These are phyloP conservation scores for Notarius lentiginosus DNA, from an alignment of 2,113 vertebrate genomes.

Conservation along the genomic window DNA sequence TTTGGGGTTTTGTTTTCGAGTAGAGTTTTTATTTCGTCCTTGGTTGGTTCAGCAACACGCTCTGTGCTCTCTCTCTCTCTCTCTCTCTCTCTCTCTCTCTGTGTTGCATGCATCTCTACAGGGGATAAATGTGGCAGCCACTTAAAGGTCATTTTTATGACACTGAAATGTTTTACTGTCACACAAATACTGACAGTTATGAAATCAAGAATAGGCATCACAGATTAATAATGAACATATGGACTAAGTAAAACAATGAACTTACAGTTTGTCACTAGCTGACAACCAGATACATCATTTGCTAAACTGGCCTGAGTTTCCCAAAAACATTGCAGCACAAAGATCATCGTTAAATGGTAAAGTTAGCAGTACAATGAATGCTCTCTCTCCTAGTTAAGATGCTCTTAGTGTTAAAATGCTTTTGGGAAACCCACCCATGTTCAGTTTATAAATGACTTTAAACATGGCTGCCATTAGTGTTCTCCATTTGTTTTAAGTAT, in stretches of 20 bases:
- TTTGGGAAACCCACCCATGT: not conserved
- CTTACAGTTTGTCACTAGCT: not conserved
- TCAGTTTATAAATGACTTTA: not conserved
- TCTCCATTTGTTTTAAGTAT: not conserved
- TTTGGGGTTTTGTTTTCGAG: no score
- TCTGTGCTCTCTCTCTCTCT: no score
- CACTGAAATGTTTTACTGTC: not conserved
- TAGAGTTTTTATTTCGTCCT: no score
- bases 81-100: no score
- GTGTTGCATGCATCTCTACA: not conserved
- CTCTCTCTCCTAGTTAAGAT: no score
- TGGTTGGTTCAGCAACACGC: no score
- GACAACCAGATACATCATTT: not conserved
- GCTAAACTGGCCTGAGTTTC: not conserved
- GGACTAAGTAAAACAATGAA: not conserved
- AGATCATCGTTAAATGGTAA: no score
- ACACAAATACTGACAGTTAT: not conserved
- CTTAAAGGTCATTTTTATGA: not conserved
- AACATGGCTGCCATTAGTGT: not conserved
- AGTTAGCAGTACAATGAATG: no score
- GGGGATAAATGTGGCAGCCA: not conserved
- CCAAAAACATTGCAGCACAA: no score
- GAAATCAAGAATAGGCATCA: not conserved
- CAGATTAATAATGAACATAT: not conserved
- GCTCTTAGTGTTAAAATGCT: no score